A percentile compares a stretch with the other conserved stretches of the same genome.
These are phyloP conservation scores for Dufourea novaeangliae DNA, from an alignment of 1,140 invertebrate species.

Conservation along the genomic window DNA sequence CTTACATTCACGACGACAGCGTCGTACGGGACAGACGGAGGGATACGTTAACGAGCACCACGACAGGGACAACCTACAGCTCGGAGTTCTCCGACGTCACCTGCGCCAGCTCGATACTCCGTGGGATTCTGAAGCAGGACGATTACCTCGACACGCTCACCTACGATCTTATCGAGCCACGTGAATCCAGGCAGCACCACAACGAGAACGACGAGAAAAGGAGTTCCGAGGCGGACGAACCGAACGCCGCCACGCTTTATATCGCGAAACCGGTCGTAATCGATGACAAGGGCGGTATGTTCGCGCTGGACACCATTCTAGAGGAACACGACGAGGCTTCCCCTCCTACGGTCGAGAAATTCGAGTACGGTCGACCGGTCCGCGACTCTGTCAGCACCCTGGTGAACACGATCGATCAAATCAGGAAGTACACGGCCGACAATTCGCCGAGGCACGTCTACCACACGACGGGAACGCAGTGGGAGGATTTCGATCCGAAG, in stretches of 20 bases:
- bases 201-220: conserved; percentile 47
- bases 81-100: conserved; percentile 75
- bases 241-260: conserved; percentile 80
- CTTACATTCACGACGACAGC: conserved; percentile 85
- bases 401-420: conserved; percentile 86
- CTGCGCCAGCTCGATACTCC: conserved; percentile 79
- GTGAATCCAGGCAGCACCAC: conserved; percentile 43
- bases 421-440: conserved; percentile 82
- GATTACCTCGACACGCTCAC: conserved; percentile 83
- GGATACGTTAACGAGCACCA: conserved; percentile 82
- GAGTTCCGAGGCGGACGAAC: conserved; percentile 60
- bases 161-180: conserved; percentile 79
- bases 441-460: conserved; percentile 84
- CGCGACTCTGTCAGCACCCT: conserved; percentile 82
- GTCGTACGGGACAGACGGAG: conserved; percentile 83
- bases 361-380: conserved; percentile 1
- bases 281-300: conserved; percentile 83
- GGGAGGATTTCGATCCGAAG: conserved; percentile 81
- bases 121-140: conserved; percentile 78
- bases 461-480: conserved; percentile 81
- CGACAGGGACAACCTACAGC: conserved; percentile 73
- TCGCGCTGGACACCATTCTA: conserved; percentile 80
- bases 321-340: conserved; percentile 84
- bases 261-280: conserved; percentile 83
- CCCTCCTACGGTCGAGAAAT: conserved; percentile 56